Evolutionary conservation across 2,113 vertebrate genomes (phyloP).

Genomic region (Triplophysa siluroides): DNA sequence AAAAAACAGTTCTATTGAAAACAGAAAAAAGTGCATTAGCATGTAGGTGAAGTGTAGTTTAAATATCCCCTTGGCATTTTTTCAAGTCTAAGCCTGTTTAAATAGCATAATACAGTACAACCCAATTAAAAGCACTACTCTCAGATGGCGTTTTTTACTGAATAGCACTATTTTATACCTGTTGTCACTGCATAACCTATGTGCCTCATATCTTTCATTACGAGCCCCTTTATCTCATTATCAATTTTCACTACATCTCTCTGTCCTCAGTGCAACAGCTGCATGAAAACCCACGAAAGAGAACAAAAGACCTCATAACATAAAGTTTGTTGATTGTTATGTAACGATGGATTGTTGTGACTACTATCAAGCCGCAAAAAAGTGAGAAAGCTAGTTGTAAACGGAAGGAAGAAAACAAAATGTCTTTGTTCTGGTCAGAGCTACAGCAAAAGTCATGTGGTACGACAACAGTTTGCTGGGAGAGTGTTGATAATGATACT

Average conservation of each 20-base stretch:
- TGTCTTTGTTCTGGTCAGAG: conserved; percentile 43
- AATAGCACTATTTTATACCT: no score
- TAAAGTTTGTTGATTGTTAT: background rate
- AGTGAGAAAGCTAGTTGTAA: conserved; percentile 20
- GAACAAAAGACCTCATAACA: conserved; percentile 7
- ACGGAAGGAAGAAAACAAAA: conserved; percentile 44
- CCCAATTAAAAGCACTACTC: no score
- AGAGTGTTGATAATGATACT: conserved; percentile 23
- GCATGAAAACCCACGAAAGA: background rate
- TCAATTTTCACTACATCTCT: background rate
- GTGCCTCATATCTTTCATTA: no score
- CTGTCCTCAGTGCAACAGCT: conserved; percentile 1
- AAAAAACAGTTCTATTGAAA: background rate
- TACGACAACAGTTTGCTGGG: conserved; percentile 31
- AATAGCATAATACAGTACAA: no score
- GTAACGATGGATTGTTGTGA: background rate
- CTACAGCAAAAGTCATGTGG: conserved; percentile 37
- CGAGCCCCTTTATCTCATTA: background rate
- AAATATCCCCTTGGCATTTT: background rate
- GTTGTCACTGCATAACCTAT: no score
- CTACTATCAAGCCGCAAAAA: background rate
- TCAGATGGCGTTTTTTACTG: no score
- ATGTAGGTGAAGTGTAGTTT: background rate
- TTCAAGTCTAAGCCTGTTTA: no score
- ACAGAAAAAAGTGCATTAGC: background rate